These are phyloP conservation scores for Mixornis gularis DNA, from an alignment of 2,113 vertebrate species.

Conservation along the genomic window DNA sequence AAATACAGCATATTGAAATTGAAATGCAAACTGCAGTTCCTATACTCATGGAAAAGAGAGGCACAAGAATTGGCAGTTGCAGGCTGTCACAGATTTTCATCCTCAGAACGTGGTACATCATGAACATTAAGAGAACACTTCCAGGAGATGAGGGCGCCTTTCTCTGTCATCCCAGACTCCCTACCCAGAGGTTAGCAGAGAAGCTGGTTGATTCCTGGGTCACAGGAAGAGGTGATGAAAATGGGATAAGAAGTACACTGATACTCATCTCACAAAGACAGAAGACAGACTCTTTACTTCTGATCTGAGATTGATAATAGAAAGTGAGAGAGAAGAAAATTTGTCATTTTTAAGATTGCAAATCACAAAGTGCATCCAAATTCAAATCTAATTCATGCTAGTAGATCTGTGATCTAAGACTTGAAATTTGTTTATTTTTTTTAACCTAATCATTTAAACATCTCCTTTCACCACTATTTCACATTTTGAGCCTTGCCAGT, in stretches of 20 bases:
- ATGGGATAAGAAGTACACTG: neutral
- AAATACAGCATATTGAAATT: neutral
- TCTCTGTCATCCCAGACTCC: neutral
- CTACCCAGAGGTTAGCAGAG: neutral
- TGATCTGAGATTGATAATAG: conserved; percentile 2
- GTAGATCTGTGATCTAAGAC: conserved; percentile 24
- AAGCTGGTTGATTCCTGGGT: neutral
- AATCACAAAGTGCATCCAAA: conserved; percentile 24
- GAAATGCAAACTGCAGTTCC: neutral
- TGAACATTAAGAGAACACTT: neutral
- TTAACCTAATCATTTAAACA: conserved; percentile 20
- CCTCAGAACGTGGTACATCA: neutral
- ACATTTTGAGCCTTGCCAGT: neutral
- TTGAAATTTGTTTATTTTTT: neutral
- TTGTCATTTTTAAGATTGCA: conserved; percentile 43
- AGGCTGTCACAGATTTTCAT: neutral
- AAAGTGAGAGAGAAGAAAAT: neutral
- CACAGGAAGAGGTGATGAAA: neutral
- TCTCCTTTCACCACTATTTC: neutral
- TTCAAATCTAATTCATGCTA: conserved; percentile 39
- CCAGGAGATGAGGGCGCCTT: neutral
- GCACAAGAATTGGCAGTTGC: neutral
- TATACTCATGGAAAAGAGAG: neutral
- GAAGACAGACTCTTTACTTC: neutral
- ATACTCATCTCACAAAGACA: neutral